Base-by-base conservation (phyloP, 2,797 vertebrate species). In the Todus mexicanus region DNA sequence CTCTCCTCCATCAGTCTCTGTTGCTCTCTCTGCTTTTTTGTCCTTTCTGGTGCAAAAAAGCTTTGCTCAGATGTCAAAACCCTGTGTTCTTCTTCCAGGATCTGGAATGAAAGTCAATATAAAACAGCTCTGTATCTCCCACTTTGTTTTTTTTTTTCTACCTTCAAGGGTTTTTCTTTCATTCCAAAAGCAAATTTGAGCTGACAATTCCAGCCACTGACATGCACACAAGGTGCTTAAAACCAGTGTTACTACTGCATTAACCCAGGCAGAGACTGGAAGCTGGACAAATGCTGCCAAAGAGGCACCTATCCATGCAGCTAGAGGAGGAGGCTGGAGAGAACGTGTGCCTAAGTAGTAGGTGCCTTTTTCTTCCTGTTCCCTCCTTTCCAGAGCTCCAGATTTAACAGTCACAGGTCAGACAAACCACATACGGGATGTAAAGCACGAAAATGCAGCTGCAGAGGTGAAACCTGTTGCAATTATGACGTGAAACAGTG, bases 81-180 rank as follows among this genome's bases (percentile, higher is more conserved):
- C 19, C 53, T 35, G 17, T 47, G 60, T 92, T 95, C 51, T 88
- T 48, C 16, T 82, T 94, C 84, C 72, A 73, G 63, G 76, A 70
- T 56, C 54, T 68, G 60, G 57, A 95, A 95, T 84, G 92, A 81
- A 96, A 90, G 94, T 89, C 94, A 78, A 25, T 70, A 89, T 59
- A 81, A 92, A 96, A 59, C 81, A 88, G 57, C 65, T 85, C 88
- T 91, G 92, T 91, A 77, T 73, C 70, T 26, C 78, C 51, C n/a
- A 42, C 42, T 94, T 68, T 4, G 10, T 27, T n/a, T 43, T 91
- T 84, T 87, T 51, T 92, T 84, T 88, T 69, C 73, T 71, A 60
- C 48, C 53, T 94, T 77, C 82, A 64, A 85, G 63, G 15, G 61
- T 91, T 73, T 96, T 96, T 93, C 68, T 82, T 91, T 91, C 86